These are phyloP conservation scores for Lamellibrachia columna DNA, from an alignment of 2,888 invertebrate genomes.

Conservation along the genomic window DNA sequence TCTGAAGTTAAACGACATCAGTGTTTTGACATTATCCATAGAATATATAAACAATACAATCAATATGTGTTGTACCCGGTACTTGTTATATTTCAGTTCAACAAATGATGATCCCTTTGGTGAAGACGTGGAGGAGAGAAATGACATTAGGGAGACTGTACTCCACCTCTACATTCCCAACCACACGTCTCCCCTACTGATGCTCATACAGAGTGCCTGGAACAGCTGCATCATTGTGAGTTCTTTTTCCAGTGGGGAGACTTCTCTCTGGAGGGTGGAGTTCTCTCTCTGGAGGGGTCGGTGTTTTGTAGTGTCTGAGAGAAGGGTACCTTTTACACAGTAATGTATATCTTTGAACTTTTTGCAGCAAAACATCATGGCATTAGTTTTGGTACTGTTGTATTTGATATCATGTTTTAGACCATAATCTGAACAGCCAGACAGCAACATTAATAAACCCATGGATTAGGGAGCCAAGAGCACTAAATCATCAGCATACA, in stretches of 20 bases:
- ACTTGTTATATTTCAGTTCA: background rate
- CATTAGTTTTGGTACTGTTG: too few species aligned
- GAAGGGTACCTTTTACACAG: background rate
- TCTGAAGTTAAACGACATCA: too few species aligned
- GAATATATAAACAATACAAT: too few species aligned
- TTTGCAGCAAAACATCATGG: too few species aligned
- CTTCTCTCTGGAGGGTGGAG: background rate
- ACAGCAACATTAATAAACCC: too few species aligned
- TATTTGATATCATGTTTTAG: too few species aligned
- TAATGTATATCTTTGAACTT: too few species aligned
- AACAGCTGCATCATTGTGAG: constrained; percentile 60
- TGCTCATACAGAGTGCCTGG: constrained; percentile 59
- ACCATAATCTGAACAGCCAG: too few species aligned
- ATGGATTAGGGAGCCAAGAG: too few species aligned
- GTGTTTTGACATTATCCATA: too few species aligned
- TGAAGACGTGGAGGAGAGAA: constrained; percentile 20
- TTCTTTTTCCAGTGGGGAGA: constrained; percentile 25
- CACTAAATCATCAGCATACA: too few species aligned
- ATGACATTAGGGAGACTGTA: constrained; percentile 27
- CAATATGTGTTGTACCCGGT: too few species aligned
- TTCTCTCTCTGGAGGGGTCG: background rate
- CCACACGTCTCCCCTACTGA: constrained; percentile 55
- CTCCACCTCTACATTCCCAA: constrained; percentile 60
- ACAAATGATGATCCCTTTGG: background rate
- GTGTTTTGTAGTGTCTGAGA: background rate